Percentiles rank a stretch among this genome's conserved stretches.
Conservation (phyloP, 2,888 invertebrate genomes). For the Habroteleia sp. region DNA sequence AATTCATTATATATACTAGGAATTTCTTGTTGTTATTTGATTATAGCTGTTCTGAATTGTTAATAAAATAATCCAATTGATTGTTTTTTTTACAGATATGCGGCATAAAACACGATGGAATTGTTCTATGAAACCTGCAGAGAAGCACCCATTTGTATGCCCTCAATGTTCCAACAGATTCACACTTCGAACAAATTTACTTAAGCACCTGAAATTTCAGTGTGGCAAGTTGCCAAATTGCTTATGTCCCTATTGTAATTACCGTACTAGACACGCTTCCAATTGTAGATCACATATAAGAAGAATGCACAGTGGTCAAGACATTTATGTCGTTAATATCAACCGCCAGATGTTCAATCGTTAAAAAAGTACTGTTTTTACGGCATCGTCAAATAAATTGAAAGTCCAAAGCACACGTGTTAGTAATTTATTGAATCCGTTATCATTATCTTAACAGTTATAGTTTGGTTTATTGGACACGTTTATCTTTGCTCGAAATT, state of each 20-base stretch:
- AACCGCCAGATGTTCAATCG: slow-evolving; percentile 6
- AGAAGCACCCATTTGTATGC: slow-evolving; percentile 8
- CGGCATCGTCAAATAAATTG: too few relatives aligned
- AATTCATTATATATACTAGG: too few relatives aligned
- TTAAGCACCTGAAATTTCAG: slow-evolving; percentile 71
- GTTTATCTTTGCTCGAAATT: slow-evolving; percentile 7
- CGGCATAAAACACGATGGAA: not conserved
- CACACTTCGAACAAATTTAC: slow-evolving; percentile 30
- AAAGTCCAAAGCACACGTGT: slow-evolving; percentile 2
- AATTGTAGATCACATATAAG: slow-evolving; percentile 77
- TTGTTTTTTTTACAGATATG: slow-evolving; percentile 20
- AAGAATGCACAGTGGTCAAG: slow-evolving; percentile 71
- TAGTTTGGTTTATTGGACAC: slow-evolving; percentile 16
- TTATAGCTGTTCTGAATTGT: not conserved
- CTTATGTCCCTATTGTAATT: slow-evolving; percentile 77
- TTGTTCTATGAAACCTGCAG: not conserved
- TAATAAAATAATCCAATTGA: not conserved
- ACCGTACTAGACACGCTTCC: slow-evolving; percentile 77
- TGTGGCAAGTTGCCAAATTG: slow-evolving; percentile 78
- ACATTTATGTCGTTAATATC: slow-evolving; percentile 73
- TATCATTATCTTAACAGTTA: not conserved
- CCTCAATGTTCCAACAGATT: slow-evolving; percentile 21
- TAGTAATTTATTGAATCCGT: not conserved
- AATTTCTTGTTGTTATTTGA: too few relatives aligned
- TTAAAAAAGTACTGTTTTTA: not conserved